These are phyloP conservation scores for Phenganax marumi DNA, from an alignment of 92 coral and sea anemone species.

Conservation along the genomic window DNA sequence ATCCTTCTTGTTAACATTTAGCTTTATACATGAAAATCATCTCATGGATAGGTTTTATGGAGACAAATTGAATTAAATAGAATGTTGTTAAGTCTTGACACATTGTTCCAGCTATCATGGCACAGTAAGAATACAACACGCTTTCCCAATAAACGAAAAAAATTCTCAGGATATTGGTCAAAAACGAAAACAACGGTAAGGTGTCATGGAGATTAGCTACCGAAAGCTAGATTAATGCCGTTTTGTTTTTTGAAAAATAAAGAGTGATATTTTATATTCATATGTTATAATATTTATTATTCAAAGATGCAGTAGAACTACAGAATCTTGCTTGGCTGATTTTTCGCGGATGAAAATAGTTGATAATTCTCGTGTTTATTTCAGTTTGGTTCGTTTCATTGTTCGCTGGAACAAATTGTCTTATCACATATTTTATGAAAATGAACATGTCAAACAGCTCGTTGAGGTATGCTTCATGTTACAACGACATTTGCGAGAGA, in stretches of 20 bases:
- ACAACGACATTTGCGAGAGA: too few species aligned
- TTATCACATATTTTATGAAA: slow-evolving; percentile 69
- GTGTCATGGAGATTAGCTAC: background rate
- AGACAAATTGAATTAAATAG: background rate
- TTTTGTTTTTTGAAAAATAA: background rate
- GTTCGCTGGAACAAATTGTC: slow-evolving; percentile 73
- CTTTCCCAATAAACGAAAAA: slow-evolving; percentile 28
- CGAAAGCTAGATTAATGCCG: background rate
- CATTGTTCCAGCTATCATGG: slow-evolving; percentile 32
- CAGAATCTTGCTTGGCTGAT: too few species aligned
- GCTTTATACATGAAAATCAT: too few species aligned
- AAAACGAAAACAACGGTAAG: slow-evolving; percentile 69
- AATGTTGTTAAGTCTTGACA: slow-evolving; percentile 10
- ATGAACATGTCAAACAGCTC: slow-evolving; percentile 60
- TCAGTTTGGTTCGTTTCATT: slow-evolving; percentile 72
- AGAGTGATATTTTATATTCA: background rate
- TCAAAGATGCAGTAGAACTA: too few species aligned
- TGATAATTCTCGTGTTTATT: background rate
- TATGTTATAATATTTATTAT: too few species aligned
- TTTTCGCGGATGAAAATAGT: too few species aligned
- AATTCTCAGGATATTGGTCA: slow-evolving; percentile 51
- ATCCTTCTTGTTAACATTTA: slow-evolving; percentile 59
- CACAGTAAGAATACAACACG: slow-evolving; percentile 34
- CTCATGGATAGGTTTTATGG: too few species aligned
- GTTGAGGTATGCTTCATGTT: slow-evolving; percentile 45